Percentiles rank a stretch among this genome's conserved stretches.
Conservation (phyloP, 1,140 invertebrate genomes). For the Cephus cinctus region DNA sequence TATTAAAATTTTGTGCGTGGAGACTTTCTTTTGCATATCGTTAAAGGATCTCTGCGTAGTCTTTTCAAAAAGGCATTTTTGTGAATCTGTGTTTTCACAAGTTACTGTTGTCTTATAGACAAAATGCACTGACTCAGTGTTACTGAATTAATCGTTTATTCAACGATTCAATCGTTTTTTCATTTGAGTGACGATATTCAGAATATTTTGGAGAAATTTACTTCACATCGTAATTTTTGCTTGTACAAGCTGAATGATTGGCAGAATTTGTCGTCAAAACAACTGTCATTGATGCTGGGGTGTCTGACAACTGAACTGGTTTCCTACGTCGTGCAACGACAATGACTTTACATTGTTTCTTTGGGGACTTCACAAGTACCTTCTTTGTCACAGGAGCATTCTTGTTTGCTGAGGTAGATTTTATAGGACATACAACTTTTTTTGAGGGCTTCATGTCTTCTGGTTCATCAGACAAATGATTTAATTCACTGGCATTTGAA, state of each 20-base stretch:
- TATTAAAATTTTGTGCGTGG: too few relatives aligned
- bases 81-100: too few relatives aligned
- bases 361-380: constrained; percentile 7
- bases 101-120: background rate
- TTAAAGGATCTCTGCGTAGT: too few relatives aligned
- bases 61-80: too few relatives aligned
- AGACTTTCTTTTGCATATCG: too few relatives aligned
- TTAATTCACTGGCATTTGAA: background rate
- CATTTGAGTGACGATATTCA: background rate
- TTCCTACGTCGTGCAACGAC: constrained; percentile 24
- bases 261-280: constrained; percentile 14
- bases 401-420: background rate
- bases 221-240: background rate
- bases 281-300: constrained; percentile 28
- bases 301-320: constrained; percentile 26
- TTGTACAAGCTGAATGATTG: background rate
- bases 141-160: background rate
- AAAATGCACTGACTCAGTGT: background rate
- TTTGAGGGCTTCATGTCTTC: background rate
- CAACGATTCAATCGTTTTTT: background rate
- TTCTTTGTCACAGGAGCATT: constrained; percentile 8
- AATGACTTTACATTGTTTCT: constrained; percentile 15
- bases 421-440: background rate
- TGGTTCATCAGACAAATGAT: background rate
- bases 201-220: too few relatives aligned